Percentiles rank a stretch among this genome's conserved stretches.
phyloP scores from a whole-genome alignment of 2,113 vertebrate genomes.

The Proterorhinus semilunaris region DNA sequence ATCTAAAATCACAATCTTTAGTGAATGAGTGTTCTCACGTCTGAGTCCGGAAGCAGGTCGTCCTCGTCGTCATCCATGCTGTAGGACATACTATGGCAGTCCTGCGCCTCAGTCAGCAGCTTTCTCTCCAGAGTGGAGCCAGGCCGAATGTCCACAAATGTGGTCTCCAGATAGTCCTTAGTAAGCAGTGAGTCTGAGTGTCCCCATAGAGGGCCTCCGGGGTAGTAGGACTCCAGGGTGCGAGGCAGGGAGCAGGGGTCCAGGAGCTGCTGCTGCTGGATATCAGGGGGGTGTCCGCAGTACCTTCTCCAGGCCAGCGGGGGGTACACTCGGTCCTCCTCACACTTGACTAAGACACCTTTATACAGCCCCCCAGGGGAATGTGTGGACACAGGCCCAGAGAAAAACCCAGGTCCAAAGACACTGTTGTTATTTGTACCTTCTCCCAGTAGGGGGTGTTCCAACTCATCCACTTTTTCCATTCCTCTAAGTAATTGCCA shows the following conservation, averaged over 20 bases:
- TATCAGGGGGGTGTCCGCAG: conserved; percentile 63
- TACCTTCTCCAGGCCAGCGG: conserved; percentile 71
- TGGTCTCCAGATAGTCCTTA: conserved; percentile 81
- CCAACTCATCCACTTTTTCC: conserved; percentile 75
- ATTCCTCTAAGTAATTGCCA: conserved; percentile 50
- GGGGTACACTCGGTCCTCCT: conserved; percentile 72
- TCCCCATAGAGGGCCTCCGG: conserved; percentile 71
- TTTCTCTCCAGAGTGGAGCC: conserved; percentile 75
- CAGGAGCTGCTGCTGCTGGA: conserved; percentile 75
- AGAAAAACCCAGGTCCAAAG: conserved; percentile 18
- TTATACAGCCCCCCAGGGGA: conserved; percentile 55
- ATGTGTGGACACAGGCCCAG: conserved; percentile 23
- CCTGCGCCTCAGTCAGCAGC: conserved; percentile 73
- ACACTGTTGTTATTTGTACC: conserved; percentile 42
- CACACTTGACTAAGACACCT: conserved; percentile 69
- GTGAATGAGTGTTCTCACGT: conserved; percentile 55
- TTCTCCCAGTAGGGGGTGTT: conserved; percentile 77
- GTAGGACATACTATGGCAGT: conserved; percentile 72
- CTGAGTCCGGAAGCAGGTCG: conserved; percentile 78
- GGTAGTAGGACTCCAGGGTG: conserved; percentile 74
- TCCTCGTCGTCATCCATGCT: conserved; percentile 79
- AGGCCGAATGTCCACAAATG: conserved; percentile 78
- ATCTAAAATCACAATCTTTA: not conserved
- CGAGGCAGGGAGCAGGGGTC: conserved; percentile 75
- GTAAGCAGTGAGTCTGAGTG: conserved; percentile 68